Evolutionary conservation across 2,888 invertebrate genomes (phyloP).

Genomic region (Xylocampa areola): DNA sequence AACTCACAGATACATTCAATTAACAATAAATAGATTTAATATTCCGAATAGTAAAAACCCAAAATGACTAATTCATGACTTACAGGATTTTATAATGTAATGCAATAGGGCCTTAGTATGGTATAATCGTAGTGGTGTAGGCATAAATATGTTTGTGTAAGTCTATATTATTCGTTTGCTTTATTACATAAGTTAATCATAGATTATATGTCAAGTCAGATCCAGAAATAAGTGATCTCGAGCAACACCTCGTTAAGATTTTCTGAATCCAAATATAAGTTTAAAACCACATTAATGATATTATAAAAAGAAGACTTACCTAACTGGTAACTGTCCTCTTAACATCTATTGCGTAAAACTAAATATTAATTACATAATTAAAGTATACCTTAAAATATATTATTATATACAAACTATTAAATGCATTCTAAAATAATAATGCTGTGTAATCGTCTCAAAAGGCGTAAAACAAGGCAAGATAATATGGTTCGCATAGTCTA

Average conservation of each 20-base stretch:
- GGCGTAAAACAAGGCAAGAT: conserved; percentile 69
- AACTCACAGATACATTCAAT: conserved; percentile 7
- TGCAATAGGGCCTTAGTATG: conserved; percentile 53
- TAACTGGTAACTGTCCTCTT: conserved; percentile 54
- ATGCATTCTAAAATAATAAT: conserved; percentile 63
- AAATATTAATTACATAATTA: conserved; percentile 46
- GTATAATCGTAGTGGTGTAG: conserved; percentile 45
- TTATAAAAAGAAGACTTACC: conserved; percentile 44
- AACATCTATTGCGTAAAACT: conserved; percentile 33
- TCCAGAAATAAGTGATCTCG: conserved; percentile 22
- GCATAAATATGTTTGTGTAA: conserved; percentile 38
- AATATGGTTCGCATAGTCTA: conserved; percentile 61
- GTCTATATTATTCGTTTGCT: conserved; percentile 43
- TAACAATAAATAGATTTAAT: background rate
- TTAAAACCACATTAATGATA: conserved; percentile 26
- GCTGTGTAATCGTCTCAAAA: conserved; percentile 53
- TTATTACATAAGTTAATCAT: conserved; percentile 15
- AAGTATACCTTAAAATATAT: conserved; percentile 53
- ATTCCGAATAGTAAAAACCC: conserved; percentile 15
- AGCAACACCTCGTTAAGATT: conserved; percentile 5
- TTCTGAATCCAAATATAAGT: conserved; percentile 13
- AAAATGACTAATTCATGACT: conserved; percentile 20
- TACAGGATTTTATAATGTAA: conserved; percentile 43
- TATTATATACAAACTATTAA: conserved; percentile 68
- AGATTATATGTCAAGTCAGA: conserved; percentile 14